Conservation (phyloP, 2,797 vertebrate species). For the Sciurus vulgaris region DNA sequence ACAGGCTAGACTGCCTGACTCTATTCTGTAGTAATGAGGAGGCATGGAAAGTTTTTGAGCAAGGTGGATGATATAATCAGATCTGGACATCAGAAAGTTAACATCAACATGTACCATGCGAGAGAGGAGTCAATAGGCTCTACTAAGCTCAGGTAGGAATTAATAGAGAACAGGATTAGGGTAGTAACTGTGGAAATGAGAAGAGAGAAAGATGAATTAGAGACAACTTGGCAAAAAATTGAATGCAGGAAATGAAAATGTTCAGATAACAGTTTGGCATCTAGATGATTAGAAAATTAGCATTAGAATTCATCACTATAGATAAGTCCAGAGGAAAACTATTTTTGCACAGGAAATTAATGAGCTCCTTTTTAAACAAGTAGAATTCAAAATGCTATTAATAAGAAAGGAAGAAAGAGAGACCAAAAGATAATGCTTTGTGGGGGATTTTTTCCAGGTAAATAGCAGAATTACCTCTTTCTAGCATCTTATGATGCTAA, state of each 20-base stretch:
- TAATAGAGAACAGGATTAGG: not conserved
- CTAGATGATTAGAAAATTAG: not conserved
- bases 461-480: not conserved
- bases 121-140: not conserved
- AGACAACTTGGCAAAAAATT: not conserved
- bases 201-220: not conserved
- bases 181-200: not conserved
- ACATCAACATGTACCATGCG: not conserved
- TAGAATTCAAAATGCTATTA: not conserved
- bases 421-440: not conserved
- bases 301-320: not conserved
- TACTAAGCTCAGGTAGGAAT: not conserved
- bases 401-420: not conserved
- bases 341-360: not conserved
- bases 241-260: not conserved
- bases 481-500: not conserved
- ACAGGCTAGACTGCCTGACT: not conserved
- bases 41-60: not conserved
- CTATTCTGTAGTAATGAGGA: not conserved
- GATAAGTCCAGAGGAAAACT: not conserved
- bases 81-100: not conserved
- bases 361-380: not conserved
- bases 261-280: not conserved
- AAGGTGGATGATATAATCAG: not conserved
- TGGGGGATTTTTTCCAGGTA: not conserved